Conservation (phyloP, 2,113 vertebrate species). For the Pica pica region DNA sequence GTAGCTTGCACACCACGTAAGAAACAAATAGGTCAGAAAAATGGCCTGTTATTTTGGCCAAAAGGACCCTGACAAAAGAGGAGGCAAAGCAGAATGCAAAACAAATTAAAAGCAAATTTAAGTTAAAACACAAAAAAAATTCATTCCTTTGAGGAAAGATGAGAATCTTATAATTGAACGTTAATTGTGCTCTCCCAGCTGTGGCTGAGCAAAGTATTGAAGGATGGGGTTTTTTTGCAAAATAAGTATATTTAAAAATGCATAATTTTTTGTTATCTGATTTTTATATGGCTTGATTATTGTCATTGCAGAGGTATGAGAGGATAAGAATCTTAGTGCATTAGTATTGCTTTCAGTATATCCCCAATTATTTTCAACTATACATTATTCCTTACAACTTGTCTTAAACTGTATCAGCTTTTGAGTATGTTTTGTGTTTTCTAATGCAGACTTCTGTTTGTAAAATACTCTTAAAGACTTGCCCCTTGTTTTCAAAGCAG, state of each 20-base stretch:
- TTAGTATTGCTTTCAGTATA: neutral
- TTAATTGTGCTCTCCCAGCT: neutral
- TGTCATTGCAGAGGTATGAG: neutral
- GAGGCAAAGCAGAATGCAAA: neutral
- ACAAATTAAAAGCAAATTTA: neutral
- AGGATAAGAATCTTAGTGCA: neutral
- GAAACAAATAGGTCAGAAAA: neutral
- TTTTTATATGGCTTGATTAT: neutral
- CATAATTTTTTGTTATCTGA: fast-evolving
- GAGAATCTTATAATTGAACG: neutral
- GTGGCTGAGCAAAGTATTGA: neutral
- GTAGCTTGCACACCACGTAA: neutral
- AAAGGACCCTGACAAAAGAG: neutral
- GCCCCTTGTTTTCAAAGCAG: neutral
- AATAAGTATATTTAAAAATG: neutral
- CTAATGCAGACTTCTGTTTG: neutral
- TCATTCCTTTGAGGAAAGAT: neutral
- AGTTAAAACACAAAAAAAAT: neutral
- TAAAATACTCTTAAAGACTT: neutral
- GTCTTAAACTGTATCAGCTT: neutral
- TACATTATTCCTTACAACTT: neutral
- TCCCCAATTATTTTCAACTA: neutral
- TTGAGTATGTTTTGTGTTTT: neutral
- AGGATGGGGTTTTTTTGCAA: neutral
- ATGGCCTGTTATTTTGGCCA: neutral